Evolutionary conservation across 2,888 invertebrate genomes (phyloP).

Genomic region (Diadromus collaris): DNA sequence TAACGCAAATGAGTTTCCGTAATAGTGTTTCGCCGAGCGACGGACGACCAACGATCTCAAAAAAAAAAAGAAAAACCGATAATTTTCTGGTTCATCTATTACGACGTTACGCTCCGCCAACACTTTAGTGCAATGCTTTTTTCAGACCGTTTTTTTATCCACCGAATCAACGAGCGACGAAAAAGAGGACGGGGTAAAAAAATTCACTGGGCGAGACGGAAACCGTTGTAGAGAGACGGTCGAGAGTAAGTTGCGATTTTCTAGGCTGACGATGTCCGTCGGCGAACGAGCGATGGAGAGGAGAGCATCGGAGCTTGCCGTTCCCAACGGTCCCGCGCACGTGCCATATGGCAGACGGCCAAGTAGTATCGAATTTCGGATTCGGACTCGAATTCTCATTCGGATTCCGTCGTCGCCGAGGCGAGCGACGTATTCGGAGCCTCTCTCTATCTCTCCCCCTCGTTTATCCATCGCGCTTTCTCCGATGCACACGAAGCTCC

Average conservation of each 20-base stretch:
- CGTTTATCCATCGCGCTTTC: constrained; percentile 20
- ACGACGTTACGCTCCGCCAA: neutral
- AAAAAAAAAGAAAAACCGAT: constrained; percentile 5
- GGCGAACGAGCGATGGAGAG: constrained; percentile 3
- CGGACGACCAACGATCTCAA: neutral
- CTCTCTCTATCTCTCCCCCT: constrained; percentile 30
- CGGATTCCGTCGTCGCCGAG: constrained; percentile 58
- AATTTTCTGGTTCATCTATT: constrained; percentile 6
- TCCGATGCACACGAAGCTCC: constrained; percentile 24
- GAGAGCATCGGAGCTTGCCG: constrained; percentile 34
- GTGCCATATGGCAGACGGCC: constrained; percentile 63
- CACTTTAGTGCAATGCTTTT: neutral
- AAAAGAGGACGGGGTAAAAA: neutral
- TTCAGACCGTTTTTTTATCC: neutral
- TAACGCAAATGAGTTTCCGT: constrained; percentile 30
- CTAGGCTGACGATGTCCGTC: constrained; percentile 30
- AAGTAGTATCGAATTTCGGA: constrained; percentile 66
- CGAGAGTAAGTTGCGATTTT: constrained; percentile 27
- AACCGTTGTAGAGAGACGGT: constrained; percentile 19
- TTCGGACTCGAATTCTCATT: constrained; percentile 66
- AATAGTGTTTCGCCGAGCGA: constrained; percentile 24
- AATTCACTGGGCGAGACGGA: constrained; percentile 5
- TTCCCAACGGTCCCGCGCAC: constrained; percentile 35
- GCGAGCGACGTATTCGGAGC: constrained; percentile 31
- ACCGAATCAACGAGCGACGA: neutral